phyloP scores from a whole-genome alignment of 2,797 vertebrate species.

The Sphenodon punctatus region DNA sequence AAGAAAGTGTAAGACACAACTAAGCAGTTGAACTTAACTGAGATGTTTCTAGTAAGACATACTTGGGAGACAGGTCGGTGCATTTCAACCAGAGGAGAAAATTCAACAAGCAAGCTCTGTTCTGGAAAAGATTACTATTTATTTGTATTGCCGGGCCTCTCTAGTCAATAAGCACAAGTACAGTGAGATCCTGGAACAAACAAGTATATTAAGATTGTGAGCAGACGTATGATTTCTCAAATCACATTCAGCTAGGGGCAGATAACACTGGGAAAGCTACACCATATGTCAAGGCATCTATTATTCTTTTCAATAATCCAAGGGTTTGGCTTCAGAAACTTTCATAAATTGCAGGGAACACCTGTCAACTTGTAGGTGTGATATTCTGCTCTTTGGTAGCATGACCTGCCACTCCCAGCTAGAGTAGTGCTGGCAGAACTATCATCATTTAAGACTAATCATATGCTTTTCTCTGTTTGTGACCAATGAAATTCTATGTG shows the following conservation, averaged over 20 bases:
- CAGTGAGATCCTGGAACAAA: conserved; percentile 67
- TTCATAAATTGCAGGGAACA: conserved; percentile 58
- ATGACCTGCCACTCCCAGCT: conserved; percentile 44
- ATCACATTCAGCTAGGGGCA: conserved; percentile 62
- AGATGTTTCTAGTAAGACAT: conserved; percentile 31
- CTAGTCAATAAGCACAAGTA: conserved; percentile 58
- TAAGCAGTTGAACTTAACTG: conserved; percentile 45
- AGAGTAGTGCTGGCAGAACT: conserved; percentile 26
- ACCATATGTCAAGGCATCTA: conserved; percentile 51
- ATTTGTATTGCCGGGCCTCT: conserved; percentile 55
- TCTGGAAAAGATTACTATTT: conserved; percentile 39
- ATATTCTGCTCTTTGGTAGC: conserved; percentile 27
- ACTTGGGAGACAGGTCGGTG: conserved; percentile 42
- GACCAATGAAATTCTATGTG: conserved; percentile 41
- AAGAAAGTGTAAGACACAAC: conserved; percentile 38
- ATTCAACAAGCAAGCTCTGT: conserved; percentile 28
- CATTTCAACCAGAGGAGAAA: conserved; percentile 44
- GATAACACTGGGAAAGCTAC: conserved; percentile 45
- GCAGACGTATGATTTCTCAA: conserved; percentile 67
- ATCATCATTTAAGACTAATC: neutral
- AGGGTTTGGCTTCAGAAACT: conserved; percentile 57
- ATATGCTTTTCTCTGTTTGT: conserved; percentile 41
- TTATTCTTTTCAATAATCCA: conserved; percentile 58
- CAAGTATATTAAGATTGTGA: conserved; percentile 69
- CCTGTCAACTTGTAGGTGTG: conserved; percentile 61